Conservation (phyloP, 2,888 invertebrate species). For the Timema podura region DNA sequence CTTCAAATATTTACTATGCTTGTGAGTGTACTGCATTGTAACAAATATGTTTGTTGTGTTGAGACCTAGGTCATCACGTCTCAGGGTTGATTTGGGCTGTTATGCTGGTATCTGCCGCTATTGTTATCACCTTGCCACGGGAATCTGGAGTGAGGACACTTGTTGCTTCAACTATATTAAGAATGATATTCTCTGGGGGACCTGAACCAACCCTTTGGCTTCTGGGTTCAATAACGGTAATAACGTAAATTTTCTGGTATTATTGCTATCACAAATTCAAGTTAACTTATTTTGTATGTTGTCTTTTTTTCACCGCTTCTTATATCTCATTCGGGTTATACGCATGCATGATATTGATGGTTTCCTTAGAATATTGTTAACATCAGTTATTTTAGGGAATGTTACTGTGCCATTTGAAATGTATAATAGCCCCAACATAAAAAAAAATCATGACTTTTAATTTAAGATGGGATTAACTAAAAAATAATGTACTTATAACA, state of each 20-base stretch:
- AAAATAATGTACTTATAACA: too few species aligned
- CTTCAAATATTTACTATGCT: too few species aligned
- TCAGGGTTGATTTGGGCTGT: constrained; percentile 84
- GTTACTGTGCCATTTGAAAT: too few species aligned
- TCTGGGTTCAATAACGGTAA: constrained; percentile 81
- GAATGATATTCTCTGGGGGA: constrained; percentile 86
- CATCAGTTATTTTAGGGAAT: too few species aligned
- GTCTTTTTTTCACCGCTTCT: constrained; percentile 29
- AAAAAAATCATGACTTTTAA: too few species aligned
- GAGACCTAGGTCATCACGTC: constrained; percentile 77
- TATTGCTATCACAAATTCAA: background rate
- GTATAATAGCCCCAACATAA: too few species aligned
- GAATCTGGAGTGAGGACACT: constrained; percentile 75
- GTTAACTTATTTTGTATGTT: constrained; percentile 2
- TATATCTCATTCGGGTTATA: too few species aligned
- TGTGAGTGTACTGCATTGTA: too few species aligned
- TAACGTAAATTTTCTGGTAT: background rate
- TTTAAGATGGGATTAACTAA: too few species aligned
- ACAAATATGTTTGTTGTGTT: constrained; percentile 13
- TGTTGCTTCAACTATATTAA: constrained; percentile 74
- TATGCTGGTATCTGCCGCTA: constrained; percentile 66
- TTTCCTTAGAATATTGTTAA: too few species aligned
- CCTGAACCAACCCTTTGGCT: constrained; percentile 88
- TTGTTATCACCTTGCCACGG: constrained; percentile 72
- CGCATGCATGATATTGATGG: too few species aligned